These are phyloP conservation scores for Caenorhabditis drosophilae DNA, from an alignment of 2,888 invertebrate species.

Conservation along the genomic window DNA sequence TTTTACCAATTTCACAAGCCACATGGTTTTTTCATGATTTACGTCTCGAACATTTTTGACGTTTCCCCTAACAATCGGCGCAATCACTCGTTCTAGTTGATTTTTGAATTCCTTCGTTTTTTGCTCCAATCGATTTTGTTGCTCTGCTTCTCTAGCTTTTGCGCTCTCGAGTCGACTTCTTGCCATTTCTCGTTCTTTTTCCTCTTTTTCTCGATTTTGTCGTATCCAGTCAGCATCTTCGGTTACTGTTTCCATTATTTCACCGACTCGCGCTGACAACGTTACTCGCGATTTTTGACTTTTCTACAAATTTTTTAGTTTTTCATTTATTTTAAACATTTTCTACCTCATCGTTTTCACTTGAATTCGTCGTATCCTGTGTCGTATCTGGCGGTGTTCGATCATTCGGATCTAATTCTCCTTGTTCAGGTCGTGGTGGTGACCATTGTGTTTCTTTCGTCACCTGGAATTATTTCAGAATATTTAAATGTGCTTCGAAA, in stretches of 20 bases:
- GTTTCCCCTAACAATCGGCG: conserved; percentile 8
- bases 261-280: not conserved
- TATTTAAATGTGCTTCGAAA: not conserved
- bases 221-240: not conserved
- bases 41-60: conserved; percentile 2
- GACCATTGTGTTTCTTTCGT: conserved; percentile 40
- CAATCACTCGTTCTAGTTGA: conserved; percentile 13
- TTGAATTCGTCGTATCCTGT: no score
- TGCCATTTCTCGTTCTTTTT: conserved; percentile 5
- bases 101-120: conserved; percentile 19
- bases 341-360: not conserved
- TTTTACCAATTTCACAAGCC: conserved; percentile 30
- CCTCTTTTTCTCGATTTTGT: not conserved
- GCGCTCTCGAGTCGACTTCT: not conserved
- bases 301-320: not conserved
- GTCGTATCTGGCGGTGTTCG: conserved; percentile 24
- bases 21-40: conserved; percentile 17
- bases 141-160: not conserved
- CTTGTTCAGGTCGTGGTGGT: conserved; percentile 25
- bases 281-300: conserved; percentile 1
- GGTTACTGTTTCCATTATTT: not conserved
- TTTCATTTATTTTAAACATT: not conserved
- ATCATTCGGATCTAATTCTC: conserved; percentile 18
- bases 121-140: not conserved
- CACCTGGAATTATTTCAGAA: conserved; percentile 1